These are phyloP conservation scores for Coelopa pilipes DNA, from an alignment of 2,888 invertebrate genomes.

Conservation along the genomic window DNA sequence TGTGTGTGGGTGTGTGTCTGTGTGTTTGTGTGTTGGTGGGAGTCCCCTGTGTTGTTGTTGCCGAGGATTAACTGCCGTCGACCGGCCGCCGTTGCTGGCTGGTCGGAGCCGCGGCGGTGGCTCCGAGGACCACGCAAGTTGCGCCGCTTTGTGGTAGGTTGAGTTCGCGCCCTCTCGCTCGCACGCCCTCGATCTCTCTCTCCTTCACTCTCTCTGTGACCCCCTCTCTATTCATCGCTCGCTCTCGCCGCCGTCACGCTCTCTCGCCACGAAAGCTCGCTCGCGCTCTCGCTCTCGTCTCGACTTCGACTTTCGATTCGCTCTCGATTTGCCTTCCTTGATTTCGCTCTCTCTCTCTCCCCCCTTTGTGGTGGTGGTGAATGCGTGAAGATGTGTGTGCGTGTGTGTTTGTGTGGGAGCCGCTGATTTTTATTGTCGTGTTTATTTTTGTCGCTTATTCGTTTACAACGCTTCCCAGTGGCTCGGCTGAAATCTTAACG, in stretches of 20 bases:
- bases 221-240: too few relatives aligned
- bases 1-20: background rate
- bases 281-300: background rate
- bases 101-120: too few relatives aligned
- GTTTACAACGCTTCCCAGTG: conserved; percentile 5
- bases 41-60: conserved; percentile 15
- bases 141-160: conserved; percentile 23
- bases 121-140: conserved; percentile 10
- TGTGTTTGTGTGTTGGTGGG: conserved; percentile 2
- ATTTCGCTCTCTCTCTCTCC: conserved; percentile 9
- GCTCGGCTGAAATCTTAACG: conserved; percentile 23
- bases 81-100: conserved; percentile 5
- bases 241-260: too few relatives aligned
- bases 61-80: conserved; percentile 30
- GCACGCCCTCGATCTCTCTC: too few relatives aligned
- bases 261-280: background rate
- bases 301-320: too few relatives aligned
- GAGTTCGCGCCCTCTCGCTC: background rate
- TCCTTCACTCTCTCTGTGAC: too few relatives aligned
- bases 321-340: background rate
- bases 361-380: background rate
- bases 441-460: conserved; percentile 18
- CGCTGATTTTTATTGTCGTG: conserved; percentile 26
- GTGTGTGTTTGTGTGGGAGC: background rate
- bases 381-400: background rate